Percentiles rank a stretch among this genome's conserved stretches.
These are phyloP conservation scores for Aurelia coerulea DNA, from an alignment of 30 jellyfish, hydroid and myxozoan genomes.

Conservation along the genomic window DNA sequence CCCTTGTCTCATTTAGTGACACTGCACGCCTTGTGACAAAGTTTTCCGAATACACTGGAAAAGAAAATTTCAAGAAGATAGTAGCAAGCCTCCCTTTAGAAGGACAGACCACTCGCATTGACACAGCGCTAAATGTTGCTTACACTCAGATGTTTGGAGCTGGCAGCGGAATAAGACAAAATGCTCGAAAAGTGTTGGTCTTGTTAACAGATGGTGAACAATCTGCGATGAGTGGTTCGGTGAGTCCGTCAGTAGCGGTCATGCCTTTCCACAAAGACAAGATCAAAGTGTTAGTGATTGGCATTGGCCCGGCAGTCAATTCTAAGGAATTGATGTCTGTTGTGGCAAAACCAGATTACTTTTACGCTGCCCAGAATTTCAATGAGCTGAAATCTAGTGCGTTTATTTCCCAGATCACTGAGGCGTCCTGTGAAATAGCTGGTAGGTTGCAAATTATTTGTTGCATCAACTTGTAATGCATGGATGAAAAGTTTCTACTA, in stretches of 20 bases:
- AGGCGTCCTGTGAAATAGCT: constrained; percentile 60
- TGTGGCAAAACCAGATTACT: constrained; percentile 34
- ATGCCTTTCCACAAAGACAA: constrained; percentile 68
- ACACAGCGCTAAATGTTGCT: constrained; percentile 70
- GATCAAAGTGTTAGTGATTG: constrained; percentile 64
- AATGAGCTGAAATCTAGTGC: constrained; percentile 46
- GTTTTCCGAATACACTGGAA: constrained; percentile 20
- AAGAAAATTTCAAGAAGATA: not conserved
- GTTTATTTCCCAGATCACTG: constrained; percentile 42
- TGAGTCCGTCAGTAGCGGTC: constrained; percentile 72
- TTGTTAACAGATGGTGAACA: constrained; percentile 94
- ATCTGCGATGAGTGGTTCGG: constrained; percentile 72
- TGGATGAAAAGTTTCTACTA: too few relatives aligned
- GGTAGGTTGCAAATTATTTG: constrained; percentile 4
- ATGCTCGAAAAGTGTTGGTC: constrained; percentile 68
- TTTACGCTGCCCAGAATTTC: constrained; percentile 58
- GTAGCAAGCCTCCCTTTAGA: constrained; percentile 50
- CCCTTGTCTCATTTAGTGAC: constrained; percentile 52
- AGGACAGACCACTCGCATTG: constrained; percentile 71
- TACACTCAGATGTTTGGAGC: constrained; percentile 53
- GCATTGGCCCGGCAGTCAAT: constrained; percentile 85
- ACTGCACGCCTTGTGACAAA: constrained; percentile 23
- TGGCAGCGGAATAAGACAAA: constrained; percentile 39
- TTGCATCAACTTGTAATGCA: not conserved
- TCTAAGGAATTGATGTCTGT: constrained; percentile 45